Evolutionary conservation across 2,888 invertebrate species (phyloP), one percentile per base, ranked within the genome.

Genomic region (Synanthedon myopaeformis): DNA sequence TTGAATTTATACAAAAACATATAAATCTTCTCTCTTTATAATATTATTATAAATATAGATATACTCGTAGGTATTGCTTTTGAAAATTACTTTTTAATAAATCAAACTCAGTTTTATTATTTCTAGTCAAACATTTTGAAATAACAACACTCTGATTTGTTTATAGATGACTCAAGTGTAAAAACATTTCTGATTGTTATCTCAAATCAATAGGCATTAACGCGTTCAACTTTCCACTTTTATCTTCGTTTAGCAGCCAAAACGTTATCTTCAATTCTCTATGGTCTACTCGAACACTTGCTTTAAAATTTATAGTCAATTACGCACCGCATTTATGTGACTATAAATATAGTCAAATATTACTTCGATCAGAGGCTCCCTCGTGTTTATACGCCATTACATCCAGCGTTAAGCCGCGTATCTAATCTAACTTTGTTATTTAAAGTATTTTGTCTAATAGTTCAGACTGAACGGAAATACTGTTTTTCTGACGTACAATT

Each of bases 301-400:
- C 63, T 68, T 35, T 66, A 59, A 66, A 71, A 75, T 76, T 72
- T 74, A 76, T 70, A 60, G 67, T 65, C 67, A 62, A 69, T 70
- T 65, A 49, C 23, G 59, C 57, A 56, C 56, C 59, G 56, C 57
- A 55, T 63, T 45, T 56, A 55, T 49, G 54, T 52, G 57, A 58
- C 65, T 66, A 71, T 70, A 72, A 69, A 72, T 66, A 70, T 66
- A 63, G 63, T 68, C 62, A 67, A 67, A 63, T 63, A 65, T 64
- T 57, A 56, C 53, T 12, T 49, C 49, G 49, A 19, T 23, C 23
- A 19, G 45, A 45, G 49, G 17, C 3, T 49, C 49, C 49, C 49
- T 17, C 12, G 17, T 49, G 49, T 23, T 49, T 49, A 12, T 19
- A 45, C 14, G 14, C 14, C 13, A 14, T 45, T 45, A 45, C n/a